These are phyloP conservation scores for Trichosurus vulpecula DNA, from an alignment of 2,797 vertebrate species.

Conservation along the genomic window DNA sequence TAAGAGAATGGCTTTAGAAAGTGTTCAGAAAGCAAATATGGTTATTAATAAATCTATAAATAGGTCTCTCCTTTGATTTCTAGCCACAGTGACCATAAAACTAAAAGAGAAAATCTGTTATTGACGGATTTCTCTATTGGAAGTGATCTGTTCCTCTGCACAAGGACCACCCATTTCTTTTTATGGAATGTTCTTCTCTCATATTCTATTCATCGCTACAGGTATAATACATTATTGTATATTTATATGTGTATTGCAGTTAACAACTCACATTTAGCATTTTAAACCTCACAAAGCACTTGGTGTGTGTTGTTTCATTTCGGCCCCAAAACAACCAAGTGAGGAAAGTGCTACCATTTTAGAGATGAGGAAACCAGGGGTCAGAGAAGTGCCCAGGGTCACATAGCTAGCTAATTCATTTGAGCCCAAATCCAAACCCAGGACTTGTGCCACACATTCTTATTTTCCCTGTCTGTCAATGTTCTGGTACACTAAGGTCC, in stretches of 20 bases:
- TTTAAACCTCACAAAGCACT: not conserved
- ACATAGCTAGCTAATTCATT: not conserved
- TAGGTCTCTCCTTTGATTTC: conserved; percentile 12
- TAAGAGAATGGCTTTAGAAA: conserved; percentile 60
- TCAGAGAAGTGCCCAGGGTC: not conserved
- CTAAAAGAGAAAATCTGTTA: conserved; percentile 30
- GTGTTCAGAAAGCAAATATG: conserved; percentile 50
- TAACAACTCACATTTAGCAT: not conserved
- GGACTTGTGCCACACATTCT: not conserved
- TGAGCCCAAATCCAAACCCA: not conserved
- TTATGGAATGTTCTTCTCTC: not conserved
- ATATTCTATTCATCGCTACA: not conserved
- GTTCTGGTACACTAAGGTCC: not conserved
- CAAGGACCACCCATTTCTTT: not conserved
- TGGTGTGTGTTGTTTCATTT: not conserved
- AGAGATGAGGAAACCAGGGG: not conserved
- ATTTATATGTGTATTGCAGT: not conserved
- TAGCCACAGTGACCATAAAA: not conserved
- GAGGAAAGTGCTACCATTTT: not conserved
- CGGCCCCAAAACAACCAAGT: not conserved
- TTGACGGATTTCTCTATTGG: not conserved
- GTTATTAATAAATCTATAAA: conserved; percentile 38
- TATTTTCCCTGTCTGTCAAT: not conserved
- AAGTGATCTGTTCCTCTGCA: not conserved
- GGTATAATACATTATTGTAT: not conserved